These are phyloP conservation scores for Erebia aethiops DNA, from an alignment of 2,888 invertebrate species.

Conservation along the genomic window DNA sequence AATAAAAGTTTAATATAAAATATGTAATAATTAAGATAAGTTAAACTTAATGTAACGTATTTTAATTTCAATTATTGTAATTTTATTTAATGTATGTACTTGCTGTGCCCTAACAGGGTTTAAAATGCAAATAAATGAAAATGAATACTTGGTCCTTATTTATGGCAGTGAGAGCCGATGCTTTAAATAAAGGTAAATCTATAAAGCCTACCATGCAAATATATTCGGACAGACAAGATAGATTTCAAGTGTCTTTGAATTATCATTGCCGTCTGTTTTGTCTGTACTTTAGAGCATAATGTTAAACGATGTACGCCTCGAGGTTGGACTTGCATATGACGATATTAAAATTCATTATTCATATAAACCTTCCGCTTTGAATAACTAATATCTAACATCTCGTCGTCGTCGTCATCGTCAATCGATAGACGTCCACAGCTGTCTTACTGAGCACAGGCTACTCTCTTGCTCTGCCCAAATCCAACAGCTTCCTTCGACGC, in stretches of 20 bases:
- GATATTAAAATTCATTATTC: slow-evolving; percentile 21
- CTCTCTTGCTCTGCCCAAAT: too few species aligned
- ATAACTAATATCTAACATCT: slow-evolving; percentile 1
- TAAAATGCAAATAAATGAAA: too few species aligned
- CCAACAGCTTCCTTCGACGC: too few species aligned
- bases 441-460: too few species aligned
- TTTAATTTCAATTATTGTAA: too few species aligned
- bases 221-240: slow-evolving; percentile 18
- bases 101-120: too few species aligned
- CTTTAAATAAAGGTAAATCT: neutral
- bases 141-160: too few species aligned
- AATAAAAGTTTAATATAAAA: too few species aligned
- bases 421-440: too few species aligned
- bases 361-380: slow-evolving; percentile 9
- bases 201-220: slow-evolving; percentile 4
- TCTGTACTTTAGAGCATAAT: slow-evolving; percentile 13
- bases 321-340: slow-evolving; percentile 11
- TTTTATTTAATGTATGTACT: too few species aligned
- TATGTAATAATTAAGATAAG: too few species aligned
- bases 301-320: slow-evolving; percentile 12
- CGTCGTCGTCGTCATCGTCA: neutral
- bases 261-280: slow-evolving; percentile 14
- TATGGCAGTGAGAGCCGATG: neutral
- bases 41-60: too few species aligned
- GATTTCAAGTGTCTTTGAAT: slow-evolving; percentile 12